phyloP scores from a whole-genome alignment of 2,797 vertebrate genomes.

The Champsocephalus esox region DNA sequence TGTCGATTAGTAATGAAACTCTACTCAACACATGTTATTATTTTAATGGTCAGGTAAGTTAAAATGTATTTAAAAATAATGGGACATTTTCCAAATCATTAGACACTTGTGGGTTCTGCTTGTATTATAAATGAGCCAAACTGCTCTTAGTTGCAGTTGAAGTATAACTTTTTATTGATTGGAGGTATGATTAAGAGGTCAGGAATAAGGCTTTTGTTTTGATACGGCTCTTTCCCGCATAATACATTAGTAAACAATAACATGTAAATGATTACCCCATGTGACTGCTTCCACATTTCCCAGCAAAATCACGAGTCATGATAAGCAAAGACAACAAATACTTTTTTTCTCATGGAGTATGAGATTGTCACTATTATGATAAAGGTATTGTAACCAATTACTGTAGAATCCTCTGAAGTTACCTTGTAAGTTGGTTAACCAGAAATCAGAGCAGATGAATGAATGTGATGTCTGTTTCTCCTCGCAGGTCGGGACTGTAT shows the following conservation, averaged over 20 bases:
- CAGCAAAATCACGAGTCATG: not conserved
- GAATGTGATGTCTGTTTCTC: not conserved
- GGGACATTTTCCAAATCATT: too few relatives aligned
- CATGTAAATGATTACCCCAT: not conserved
- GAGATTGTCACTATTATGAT: not conserved
- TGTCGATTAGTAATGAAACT: accelerated
- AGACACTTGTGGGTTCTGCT: too few relatives aligned
- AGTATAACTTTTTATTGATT: not conserved
- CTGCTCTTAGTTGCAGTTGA: not conserved
- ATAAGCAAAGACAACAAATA: not conserved
- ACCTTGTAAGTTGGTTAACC: not conserved
- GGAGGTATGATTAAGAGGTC: not conserved
- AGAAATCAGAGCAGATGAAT: not conserved
- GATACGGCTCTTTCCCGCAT: not conserved
- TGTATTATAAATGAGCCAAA: not conserved
- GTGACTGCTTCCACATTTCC: not conserved
- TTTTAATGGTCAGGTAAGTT: too few relatives aligned
- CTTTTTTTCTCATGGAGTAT: not conserved
- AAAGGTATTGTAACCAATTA: not conserved
- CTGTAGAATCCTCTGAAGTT: not conserved
- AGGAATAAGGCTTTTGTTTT: not conserved
- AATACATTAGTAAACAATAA: not conserved
- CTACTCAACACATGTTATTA: too few relatives aligned
- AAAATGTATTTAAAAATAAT: too few relatives aligned
- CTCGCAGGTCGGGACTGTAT: constrained; percentile 92